Evolutionary conservation across 2,797 vertebrate genomes (phyloP).

Genomic region (Acomys russatus): DNA sequence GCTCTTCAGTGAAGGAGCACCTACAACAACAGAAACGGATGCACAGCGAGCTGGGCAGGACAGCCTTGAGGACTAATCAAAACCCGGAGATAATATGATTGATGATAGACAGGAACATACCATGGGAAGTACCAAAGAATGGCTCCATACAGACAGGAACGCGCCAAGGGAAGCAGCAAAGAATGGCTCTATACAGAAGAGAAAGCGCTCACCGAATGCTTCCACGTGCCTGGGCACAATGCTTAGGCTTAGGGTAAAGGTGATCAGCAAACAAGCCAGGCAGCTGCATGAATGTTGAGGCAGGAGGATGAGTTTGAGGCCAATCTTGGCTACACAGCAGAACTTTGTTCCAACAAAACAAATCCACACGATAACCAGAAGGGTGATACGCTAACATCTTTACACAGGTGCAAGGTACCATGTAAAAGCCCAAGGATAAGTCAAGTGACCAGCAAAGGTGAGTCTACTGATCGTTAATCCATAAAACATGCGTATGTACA

Average conservation of each 20-base stretch:
- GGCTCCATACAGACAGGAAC: background rate
- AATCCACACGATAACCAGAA: background rate
- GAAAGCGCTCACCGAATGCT: background rate
- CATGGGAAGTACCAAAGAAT: background rate
- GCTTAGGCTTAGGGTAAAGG: background rate
- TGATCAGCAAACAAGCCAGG: background rate
- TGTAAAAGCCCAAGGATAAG: background rate
- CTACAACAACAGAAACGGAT: background rate
- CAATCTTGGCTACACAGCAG: background rate
- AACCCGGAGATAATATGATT: background rate
- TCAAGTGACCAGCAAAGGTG: background rate
- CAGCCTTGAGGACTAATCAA: background rate
- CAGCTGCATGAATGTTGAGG: background rate
- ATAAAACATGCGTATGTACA: background rate
- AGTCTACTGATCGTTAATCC: constrained; percentile 14
- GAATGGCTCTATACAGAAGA: background rate
- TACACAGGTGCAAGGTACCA: background rate
- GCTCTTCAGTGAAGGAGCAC: background rate
- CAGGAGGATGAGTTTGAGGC: background rate
- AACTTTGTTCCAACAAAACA: background rate
- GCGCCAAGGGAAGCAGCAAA: background rate
- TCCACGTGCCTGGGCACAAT: background rate
- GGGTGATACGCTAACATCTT: background rate
- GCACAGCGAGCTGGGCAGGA: background rate
- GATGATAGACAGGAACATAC: background rate